These are phyloP conservation scores for Megathymus violae DNA, from an alignment of 1,140 invertebrate genomes.

Conservation along the genomic window DNA sequence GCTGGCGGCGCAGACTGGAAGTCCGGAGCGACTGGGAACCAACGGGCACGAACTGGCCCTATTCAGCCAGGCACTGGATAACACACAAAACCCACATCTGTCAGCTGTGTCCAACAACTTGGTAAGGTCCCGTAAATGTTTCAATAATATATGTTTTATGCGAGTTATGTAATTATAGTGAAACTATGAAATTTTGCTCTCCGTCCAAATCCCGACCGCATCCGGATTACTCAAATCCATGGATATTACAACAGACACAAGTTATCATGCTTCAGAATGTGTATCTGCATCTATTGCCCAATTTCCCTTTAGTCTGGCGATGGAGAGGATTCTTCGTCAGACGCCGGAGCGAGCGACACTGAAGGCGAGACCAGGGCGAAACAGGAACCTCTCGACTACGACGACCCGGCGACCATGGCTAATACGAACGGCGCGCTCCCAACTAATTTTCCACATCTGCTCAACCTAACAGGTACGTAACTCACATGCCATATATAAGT, in stretches of 20 bases:
- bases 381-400: conserved; percentile 86
- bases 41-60: conserved; percentile 86
- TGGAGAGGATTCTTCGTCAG: conserved; percentile 89
- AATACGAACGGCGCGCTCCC: conserved; percentile 87
- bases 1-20: conserved; percentile 63
- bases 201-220: too few relatives aligned
- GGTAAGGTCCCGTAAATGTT: conserved; percentile 48
- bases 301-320: conserved; percentile 71
- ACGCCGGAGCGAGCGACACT: conserved; percentile 87
- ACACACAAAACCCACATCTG: conserved; percentile 75
- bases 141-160: neutral
- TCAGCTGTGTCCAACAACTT: conserved; percentile 71
- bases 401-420: conserved; percentile 87
- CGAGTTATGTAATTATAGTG: too few relatives aligned
- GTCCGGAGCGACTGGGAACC: conserved; percentile 73
- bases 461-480: conserved; percentile 69
- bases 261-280: neutral
- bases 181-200: too few relatives aligned
- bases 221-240: too few relatives aligned
- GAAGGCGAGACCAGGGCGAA: conserved; percentile 85
- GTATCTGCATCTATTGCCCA: neutral
- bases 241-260: too few relatives aligned
- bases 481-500: too few relatives aligned
- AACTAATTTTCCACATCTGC: conserved; percentile 71
- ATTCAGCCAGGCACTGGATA: conserved; percentile 90